Base-by-base conservation (phyloP, 1,140 invertebrate species). In the Drosophila kikkawai region DNA sequence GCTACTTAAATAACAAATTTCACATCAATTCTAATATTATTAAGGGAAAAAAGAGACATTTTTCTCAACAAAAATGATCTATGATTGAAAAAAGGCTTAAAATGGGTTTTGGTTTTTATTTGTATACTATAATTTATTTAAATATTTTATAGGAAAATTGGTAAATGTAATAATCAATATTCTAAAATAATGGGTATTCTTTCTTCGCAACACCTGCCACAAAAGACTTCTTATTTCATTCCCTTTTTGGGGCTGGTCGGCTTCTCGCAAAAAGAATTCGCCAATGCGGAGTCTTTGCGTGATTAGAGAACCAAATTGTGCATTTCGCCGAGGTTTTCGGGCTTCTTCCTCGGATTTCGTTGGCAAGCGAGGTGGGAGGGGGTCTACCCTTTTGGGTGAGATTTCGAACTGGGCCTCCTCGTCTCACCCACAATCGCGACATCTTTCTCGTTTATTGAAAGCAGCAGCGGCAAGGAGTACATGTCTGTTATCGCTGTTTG, bases 291-390 rank as follows among this genome's bases (percentile, higher is more conserved):
- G 74, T 56, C 68, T 69, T 61, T 90, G 85, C 85, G 85, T 90
- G 85, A 90, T 90, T 90, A 90, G 85, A 90, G 85, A 90, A 70
- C 79, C 74, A 90, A 90, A 90, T 90, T 90, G 79, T 85, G 71
- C 82, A 87, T 71, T 86, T 85, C 55, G 74, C 32, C 34, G 66
- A 61, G 67, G 37, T 22, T 68, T 80, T 76, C 15, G 22, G 57
- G 55, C 37, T 50, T 37, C 66, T 32, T 47, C 48, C 7, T 53
- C 37, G 65, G 42, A 36, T 36, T 15, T 44, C 29, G 34, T 3
- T 17, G 50, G n/a, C 13, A 11, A 9, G 3, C 5, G 36, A 9
- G 11, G 19, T 11, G 13, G 13, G 15, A 7, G 44, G 51, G 37
- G 55, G 5, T 29, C 39, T 39, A 26, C 15, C 19, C 15, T 55